phyloP scores from a whole-genome alignment of 2,888 invertebrate genomes.

The Archaeoteleia sp. region DNA sequence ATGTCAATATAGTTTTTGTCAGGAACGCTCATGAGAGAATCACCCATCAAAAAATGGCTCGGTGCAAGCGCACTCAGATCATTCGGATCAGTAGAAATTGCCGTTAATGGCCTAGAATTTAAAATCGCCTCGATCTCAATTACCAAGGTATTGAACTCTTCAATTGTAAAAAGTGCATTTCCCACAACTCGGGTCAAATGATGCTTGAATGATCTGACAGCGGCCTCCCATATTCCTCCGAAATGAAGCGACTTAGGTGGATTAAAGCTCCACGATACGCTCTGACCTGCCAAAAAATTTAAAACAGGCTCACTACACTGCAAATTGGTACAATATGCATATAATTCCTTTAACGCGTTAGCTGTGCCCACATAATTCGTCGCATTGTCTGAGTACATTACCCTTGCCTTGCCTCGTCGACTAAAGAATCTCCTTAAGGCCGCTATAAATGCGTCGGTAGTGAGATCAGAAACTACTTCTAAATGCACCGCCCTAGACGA shows the following conservation, averaged over 20 bases:
- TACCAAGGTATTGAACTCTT: slow-evolving; percentile 51
- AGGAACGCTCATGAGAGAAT: slow-evolving; percentile 48
- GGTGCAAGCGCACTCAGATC: slow-evolving; percentile 56
- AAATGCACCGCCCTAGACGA: slow-evolving; percentile 51
- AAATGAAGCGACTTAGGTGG: slow-evolving; percentile 46
- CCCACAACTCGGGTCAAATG: background rate
- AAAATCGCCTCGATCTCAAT: slow-evolving; percentile 51
- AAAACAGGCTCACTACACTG: background rate
- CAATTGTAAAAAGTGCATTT: slow-evolving; percentile 29
- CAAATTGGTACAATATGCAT: background rate
- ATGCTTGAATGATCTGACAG: slow-evolving; percentile 43
- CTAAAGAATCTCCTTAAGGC: slow-evolving; percentile 45
- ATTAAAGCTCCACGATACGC: background rate
- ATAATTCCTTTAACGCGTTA: slow-evolving; percentile 19
- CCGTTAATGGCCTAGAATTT: slow-evolving; percentile 52
- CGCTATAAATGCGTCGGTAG: slow-evolving; percentile 43
- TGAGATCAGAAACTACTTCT: slow-evolving; percentile 49
- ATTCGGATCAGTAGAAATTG: slow-evolving; percentile 48
- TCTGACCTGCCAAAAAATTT: background rate
- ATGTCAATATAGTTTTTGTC: slow-evolving; percentile 46
- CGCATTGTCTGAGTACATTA: slow-evolving; percentile 46
- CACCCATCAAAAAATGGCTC: slow-evolving; percentile 61
- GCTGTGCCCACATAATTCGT: slow-evolving; percentile 49
- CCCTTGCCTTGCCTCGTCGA: slow-evolving; percentile 33
- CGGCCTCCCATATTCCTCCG: slow-evolving; percentile 57